phyloP scores from a whole-genome alignment of 2,888 invertebrate genomes.

The Mimas tiliae region DNA sequence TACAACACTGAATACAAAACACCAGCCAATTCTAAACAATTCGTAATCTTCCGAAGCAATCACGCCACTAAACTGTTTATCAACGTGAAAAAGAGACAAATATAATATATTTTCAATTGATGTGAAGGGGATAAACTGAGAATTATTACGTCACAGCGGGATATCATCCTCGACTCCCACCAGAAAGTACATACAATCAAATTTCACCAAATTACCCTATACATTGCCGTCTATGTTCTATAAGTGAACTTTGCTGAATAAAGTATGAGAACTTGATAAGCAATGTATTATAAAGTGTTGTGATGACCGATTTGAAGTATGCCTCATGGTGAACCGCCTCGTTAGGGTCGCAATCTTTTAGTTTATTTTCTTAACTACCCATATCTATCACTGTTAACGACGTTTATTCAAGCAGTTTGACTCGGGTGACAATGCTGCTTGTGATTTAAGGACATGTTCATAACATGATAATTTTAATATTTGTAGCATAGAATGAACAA shows the following conservation, averaged over 20 bases:
- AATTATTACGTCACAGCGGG: slow-evolving; percentile 83
- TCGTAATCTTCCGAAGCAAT: slow-evolving; percentile 57
- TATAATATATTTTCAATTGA: slow-evolving; percentile 72
- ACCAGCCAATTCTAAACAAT: slow-evolving; percentile 46
- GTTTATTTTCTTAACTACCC: slow-evolving; percentile 83
- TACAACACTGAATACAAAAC: slow-evolving; percentile 9
- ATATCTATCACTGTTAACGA: slow-evolving; percentile 85
- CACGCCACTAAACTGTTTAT: slow-evolving; percentile 77
- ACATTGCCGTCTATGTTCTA: slow-evolving; percentile 38
- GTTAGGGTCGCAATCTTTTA: slow-evolving; percentile 74
- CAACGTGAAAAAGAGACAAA: slow-evolving; percentile 75
- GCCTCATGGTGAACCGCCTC: slow-evolving; percentile 60
- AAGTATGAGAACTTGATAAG: slow-evolving; percentile 29
- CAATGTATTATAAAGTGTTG: slow-evolving; percentile 44
- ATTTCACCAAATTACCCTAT: slow-evolving; percentile 21
- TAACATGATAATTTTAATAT: background rate
- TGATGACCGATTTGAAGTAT: slow-evolving; percentile 30
- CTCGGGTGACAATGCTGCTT: slow-evolving; percentile 51
- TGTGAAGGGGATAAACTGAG: slow-evolving; percentile 75
- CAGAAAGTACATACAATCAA: slow-evolving; percentile 43
- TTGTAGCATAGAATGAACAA: no score
- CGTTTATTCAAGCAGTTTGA: slow-evolving; percentile 81
- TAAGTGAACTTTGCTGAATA: background rate
- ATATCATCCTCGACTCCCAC: slow-evolving; percentile 65
- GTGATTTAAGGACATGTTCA: background rate